These are phyloP conservation scores for Aplochiton taeniatus DNA, from an alignment of 2,797 vertebrate species.

Conservation along the genomic window DNA sequence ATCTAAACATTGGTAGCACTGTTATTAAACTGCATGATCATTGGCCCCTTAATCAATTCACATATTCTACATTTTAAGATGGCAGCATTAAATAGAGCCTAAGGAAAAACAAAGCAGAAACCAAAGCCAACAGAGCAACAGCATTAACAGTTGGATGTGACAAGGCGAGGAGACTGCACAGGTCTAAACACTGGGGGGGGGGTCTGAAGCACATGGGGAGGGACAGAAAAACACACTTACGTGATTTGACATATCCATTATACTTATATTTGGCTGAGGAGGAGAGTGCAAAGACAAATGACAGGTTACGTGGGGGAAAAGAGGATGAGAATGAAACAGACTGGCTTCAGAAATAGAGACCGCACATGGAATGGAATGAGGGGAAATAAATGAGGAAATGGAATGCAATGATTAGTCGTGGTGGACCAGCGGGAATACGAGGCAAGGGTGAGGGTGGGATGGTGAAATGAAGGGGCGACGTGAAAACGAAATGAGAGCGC, in stretches of 20 bases:
- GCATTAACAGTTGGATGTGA: constrained; percentile 47
- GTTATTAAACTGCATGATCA: constrained; percentile 9
- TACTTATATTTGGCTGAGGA: constrained; percentile 86
- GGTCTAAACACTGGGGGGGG: constrained; percentile 52
- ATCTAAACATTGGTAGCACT: constrained; percentile 29
- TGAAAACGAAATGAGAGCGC: not conserved
- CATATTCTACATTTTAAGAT: constrained; percentile 41
- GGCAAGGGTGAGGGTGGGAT: not conserved
- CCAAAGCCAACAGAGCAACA: constrained; percentile 43
- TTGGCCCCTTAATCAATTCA: constrained; percentile 32
- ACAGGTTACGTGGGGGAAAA: constrained; percentile 75
- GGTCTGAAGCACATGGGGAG: constrained; percentile 59
- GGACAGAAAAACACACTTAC: constrained; percentile 80
- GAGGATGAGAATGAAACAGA: constrained; percentile 67
- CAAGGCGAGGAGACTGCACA: constrained; percentile 49
- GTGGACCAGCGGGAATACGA: constrained; percentile 14
- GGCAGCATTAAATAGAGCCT: constrained; percentile 54
- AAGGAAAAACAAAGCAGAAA: constrained; percentile 30
- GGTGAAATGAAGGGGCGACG: not conserved
- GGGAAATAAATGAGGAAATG: constrained; percentile 39
- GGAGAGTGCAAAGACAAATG: constrained; percentile 80
- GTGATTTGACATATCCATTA: constrained; percentile 87
- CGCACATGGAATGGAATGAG: constrained; percentile 48
- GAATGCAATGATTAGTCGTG: constrained; percentile 21
- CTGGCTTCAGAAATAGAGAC: constrained; percentile 38